These are phyloP conservation scores for Emmelina monodactyla DNA, from an alignment of 2,888 invertebrate genomes.

Conservation along the genomic window DNA sequence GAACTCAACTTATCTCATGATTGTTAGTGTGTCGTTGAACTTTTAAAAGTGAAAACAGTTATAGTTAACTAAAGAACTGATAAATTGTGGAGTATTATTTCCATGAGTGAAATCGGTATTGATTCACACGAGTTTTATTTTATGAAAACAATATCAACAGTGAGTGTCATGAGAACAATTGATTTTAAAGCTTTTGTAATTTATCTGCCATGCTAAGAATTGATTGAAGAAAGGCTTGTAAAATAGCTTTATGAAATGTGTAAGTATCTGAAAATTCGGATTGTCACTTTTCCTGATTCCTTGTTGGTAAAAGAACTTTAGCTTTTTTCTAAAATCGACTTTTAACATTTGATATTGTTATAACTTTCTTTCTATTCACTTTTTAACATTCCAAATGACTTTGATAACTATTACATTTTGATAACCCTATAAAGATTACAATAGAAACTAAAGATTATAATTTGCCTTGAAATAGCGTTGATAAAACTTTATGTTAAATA, in stretches of 20 bases:
- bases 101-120: conserved; percentile 28
- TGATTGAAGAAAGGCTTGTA: conserved; percentile 25
- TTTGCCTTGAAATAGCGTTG: too few species aligned
- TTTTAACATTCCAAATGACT: too few species aligned
- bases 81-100: conserved; percentile 23
- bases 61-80: conserved; percentile 16
- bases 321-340: too few species aligned
- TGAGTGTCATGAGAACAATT: conserved; percentile 22
- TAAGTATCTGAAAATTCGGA: too few species aligned
- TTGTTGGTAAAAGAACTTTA: too few species aligned
- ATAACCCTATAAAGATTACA: too few species aligned
- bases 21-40: conserved; percentile 18
- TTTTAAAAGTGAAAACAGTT: conserved; percentile 21
- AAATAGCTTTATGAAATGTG: conserved; percentile 44
- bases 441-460: too few species aligned
- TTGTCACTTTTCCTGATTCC: too few species aligned
- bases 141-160: conserved; percentile 9
- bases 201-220: conserved; percentile 1
- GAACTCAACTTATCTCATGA: neutral
- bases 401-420: too few species aligned
- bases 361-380: too few species aligned
- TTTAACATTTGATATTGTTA: too few species aligned
- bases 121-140: conserved; percentile 17
- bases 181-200: conserved; percentile 11
- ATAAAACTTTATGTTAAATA: too few species aligned